phyloP scores from a whole-genome alignment of 2,113 vertebrate genomes.

The Lonchura striata region DNA sequence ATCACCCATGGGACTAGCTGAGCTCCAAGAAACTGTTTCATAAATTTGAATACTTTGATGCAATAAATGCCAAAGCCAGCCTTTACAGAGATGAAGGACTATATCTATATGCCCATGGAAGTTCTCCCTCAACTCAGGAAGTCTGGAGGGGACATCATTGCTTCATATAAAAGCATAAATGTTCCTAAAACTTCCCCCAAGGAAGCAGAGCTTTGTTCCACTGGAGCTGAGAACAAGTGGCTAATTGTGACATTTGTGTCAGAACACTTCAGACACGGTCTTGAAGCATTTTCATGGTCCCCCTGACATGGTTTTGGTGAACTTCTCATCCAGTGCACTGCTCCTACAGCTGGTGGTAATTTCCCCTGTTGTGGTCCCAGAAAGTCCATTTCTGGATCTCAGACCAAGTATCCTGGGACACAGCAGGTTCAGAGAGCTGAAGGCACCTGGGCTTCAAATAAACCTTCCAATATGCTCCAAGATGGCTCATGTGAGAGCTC shows the following conservation, averaged over 20 bases:
- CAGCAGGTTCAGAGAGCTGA: neutral
- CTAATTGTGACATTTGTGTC: neutral
- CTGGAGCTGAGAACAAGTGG: neutral
- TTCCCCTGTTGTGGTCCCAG: neutral
- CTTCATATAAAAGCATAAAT: neutral
- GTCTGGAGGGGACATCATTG: neutral
- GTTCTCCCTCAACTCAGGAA: neutral
- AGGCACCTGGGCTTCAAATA: neutral
- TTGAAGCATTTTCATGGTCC: neutral
- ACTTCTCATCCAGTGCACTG: rapidly evolving
- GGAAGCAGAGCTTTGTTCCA: neutral
- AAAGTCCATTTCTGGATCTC: neutral
- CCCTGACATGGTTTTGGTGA: neutral
- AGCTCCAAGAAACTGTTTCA: slow-evolving; percentile 8
- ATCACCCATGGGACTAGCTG: neutral
- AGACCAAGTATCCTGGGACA: neutral
- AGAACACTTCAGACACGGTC: neutral
- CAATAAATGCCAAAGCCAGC: slow-evolving; percentile 6
- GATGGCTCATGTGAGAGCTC: neutral
- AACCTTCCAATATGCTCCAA: neutral
- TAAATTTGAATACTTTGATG: slow-evolving; percentile 42
- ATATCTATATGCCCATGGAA: neutral
- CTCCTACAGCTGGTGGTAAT: neutral
- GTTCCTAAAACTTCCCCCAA: neutral
- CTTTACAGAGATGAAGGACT: slow-evolving; percentile 3